A percentile compares a stretch with the other conserved stretches of the same genome.
Evolutionary conservation across 2,113 vertebrate species (phyloP).

Genomic region (Oreochromis tanganicae): DNA sequence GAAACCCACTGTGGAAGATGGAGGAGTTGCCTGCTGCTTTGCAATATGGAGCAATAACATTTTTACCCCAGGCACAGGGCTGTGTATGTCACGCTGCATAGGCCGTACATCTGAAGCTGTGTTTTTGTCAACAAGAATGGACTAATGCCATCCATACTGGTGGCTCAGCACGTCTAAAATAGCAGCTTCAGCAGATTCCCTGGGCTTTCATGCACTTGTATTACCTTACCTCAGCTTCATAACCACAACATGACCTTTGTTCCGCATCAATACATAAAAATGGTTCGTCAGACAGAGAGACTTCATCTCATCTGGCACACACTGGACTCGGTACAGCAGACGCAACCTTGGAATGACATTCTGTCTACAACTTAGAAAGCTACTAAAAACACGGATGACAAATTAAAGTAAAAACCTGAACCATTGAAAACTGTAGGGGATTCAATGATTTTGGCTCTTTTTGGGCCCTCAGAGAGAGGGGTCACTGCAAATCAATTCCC

Average conservation of each 20-base stretch:
- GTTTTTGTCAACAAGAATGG: background rate
- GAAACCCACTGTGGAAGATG: background rate
- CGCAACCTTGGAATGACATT: background rate
- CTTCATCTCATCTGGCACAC: background rate
- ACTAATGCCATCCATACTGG: background rate
- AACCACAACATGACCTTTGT: background rate
- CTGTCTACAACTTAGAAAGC: background rate
- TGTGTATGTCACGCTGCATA: conserved; percentile 27
- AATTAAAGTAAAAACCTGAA: background rate
- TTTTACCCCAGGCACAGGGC: background rate
- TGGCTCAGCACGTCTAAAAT: background rate
- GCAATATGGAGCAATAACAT: conserved; percentile 21
- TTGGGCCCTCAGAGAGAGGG: too few relatives aligned
- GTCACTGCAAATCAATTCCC: background rate
- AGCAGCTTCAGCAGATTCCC: background rate
- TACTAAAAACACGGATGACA: background rate
- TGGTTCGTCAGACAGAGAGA: background rate
- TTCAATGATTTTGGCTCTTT: background rate
- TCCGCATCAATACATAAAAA: background rate
- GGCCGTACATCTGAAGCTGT: background rate
- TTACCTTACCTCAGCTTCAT: background rate
- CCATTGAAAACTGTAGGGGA: background rate
- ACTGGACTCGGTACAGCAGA: background rate
- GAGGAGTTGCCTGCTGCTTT: conserved; percentile 3
- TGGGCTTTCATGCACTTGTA: background rate